phyloP scores from a whole-genome alignment of 2,113 vertebrate genomes.

The Thymallus thymallus region DNA sequence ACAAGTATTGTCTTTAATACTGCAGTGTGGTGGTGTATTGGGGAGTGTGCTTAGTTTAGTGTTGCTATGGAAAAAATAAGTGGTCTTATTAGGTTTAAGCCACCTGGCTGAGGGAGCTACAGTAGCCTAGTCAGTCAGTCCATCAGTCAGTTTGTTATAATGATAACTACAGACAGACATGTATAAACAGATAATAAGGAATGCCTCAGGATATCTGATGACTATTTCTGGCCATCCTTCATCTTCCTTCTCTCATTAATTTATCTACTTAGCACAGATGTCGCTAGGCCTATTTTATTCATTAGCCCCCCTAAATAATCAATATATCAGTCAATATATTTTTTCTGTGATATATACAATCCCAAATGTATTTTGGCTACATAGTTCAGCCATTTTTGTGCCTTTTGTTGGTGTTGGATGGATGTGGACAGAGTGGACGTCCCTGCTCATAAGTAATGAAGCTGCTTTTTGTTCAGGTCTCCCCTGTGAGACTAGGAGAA shows the following conservation, averaged over 20 bases:
- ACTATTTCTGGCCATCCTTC: neutral
- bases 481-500: neutral
- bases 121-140: conserved; percentile 18
- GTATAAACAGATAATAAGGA: neutral
- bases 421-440: too few relatives aligned
- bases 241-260: neutral
- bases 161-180: neutral
- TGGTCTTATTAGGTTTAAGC: conserved; percentile 34
- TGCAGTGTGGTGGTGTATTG: conserved; percentile 29
- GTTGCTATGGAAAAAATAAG: conserved; percentile 66
- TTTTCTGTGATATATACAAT: too few relatives aligned
- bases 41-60: conserved; percentile 34
- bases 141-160: neutral
- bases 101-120: conserved; percentile 50
- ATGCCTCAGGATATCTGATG: neutral
- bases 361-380: too few relatives aligned
- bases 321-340: too few relatives aligned
- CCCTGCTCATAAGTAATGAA: neutral
- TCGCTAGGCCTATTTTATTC: too few relatives aligned
- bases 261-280: too few relatives aligned
- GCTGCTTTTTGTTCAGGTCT: neutral
- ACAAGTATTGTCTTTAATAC: conserved; percentile 53
- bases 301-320: too few relatives aligned
- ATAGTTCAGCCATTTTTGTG: too few relatives aligned
- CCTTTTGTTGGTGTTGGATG: too few relatives aligned